Evolutionary conservation across 2,888 invertebrate species (phyloP).

Genomic region (Perithous albicinctus): DNA sequence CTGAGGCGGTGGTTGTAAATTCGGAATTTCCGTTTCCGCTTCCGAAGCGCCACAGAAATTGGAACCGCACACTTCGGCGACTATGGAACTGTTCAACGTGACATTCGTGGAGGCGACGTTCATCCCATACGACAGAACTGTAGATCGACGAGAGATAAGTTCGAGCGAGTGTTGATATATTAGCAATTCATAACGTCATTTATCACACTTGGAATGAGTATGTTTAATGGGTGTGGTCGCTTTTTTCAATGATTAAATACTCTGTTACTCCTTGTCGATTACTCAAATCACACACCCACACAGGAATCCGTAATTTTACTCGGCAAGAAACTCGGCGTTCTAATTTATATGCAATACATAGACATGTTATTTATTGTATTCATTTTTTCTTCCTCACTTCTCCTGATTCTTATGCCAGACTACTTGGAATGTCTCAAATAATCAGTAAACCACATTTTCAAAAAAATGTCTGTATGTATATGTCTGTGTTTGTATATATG

Average conservation of each 20-base stretch:
- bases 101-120: conserved; percentile 75
- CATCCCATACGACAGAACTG: conserved; percentile 82
- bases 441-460: too few relatives aligned
- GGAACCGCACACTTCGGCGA: conserved; percentile 89
- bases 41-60: conserved; percentile 89
- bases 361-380: too few relatives aligned
- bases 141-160: conserved; percentile 7
- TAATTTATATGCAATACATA: too few relatives aligned
- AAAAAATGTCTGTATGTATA: too few relatives aligned
- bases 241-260: too few relatives aligned
- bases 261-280: not conserved
- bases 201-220: too few relatives aligned
- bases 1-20: conserved; percentile 90
- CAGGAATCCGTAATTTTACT: not conserved
- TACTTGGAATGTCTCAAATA: too few relatives aligned
- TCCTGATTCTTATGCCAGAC: too few relatives aligned
- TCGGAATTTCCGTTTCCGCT: conserved; percentile 87
- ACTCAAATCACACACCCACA: not conserved
- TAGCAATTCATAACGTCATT: conserved; percentile 30
- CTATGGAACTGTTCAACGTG: conserved; percentile 83
- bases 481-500: too few relatives aligned
- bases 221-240: too few relatives aligned
- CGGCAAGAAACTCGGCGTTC: too few relatives aligned
- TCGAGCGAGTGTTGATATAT: conserved; percentile 26
- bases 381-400: too few relatives aligned